Conservation (phyloP, 2,797 vertebrate genomes). For the Saxicola maurus region DNA sequence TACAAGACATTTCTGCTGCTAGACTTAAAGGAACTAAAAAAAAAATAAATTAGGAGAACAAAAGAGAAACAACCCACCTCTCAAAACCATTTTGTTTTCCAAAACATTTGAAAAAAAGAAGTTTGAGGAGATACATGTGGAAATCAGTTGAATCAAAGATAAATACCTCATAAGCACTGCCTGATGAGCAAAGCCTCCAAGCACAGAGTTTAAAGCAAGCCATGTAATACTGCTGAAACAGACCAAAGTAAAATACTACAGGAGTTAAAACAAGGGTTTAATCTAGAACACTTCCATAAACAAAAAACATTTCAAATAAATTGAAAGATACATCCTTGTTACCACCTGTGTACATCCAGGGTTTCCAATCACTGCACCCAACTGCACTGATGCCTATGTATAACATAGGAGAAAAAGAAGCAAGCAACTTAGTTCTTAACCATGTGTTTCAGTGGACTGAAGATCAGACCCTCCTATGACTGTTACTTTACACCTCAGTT, state of each 20-base stretch:
- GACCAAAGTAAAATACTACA: background rate
- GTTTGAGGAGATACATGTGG: background rate
- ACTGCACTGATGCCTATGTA: constrained; percentile 16
- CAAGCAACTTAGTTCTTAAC: background rate
- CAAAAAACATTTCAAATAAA: background rate
- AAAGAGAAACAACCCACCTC: background rate
- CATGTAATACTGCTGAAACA: background rate
- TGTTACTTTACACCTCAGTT: background rate
- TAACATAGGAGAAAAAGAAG: constrained; percentile 29
- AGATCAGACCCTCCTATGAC: background rate
- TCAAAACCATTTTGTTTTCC: background rate
- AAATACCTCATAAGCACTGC: background rate
- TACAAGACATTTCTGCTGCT: background rate
- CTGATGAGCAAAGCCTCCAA: background rate
- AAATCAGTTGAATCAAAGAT: background rate
- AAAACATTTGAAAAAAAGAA: background rate
- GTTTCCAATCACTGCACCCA: background rate
- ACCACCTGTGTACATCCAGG: background rate
- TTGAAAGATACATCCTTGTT: background rate
- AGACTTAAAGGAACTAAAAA: background rate
- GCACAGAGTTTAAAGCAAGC: background rate
- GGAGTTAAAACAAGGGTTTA: background rate
- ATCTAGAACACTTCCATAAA: background rate
- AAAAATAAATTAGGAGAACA: background rate
- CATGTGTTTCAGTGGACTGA: background rate